Evolutionary conservation across 2,797 vertebrate species (phyloP).

Genomic region (Cryptoblepharus egeriae): DNA sequence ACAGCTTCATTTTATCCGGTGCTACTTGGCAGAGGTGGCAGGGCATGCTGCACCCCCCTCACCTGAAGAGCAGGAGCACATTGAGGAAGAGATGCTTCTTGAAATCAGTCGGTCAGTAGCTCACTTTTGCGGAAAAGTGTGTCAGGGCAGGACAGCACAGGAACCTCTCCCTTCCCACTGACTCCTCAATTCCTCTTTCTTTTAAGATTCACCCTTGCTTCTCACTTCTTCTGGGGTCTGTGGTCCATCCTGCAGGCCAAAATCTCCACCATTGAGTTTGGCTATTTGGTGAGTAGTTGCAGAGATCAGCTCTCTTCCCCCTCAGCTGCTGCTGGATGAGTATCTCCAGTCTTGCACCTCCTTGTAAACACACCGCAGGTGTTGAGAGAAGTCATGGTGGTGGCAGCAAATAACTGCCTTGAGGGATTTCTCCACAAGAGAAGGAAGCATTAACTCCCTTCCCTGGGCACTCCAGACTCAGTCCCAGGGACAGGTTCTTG

Average conservation of each 20-base stretch:
- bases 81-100: constrained; percentile 84
- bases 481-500: too few species aligned
- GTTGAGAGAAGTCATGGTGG: too few species aligned
- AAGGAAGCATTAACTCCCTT: too few species aligned
- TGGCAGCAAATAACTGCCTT: too few species aligned
- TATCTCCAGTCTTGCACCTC: background rate
- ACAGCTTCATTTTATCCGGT: constrained; percentile 88
- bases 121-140: too few species aligned
- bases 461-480: too few species aligned
- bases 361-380: too few species aligned
- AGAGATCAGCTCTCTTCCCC: accelerated
- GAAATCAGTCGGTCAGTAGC: constrained; percentile 86
- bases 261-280: constrained; percentile 94
- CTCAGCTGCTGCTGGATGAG: background rate
- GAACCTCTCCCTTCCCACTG: background rate
- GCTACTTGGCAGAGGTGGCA: constrained; percentile 83
- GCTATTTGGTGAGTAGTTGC: constrained; percentile 88
- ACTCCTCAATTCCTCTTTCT: background rate
- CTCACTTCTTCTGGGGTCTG: constrained; percentile 95
- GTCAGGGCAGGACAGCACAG: accelerated
- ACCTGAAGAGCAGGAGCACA: constrained; percentile 71
- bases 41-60: constrained; percentile 12
- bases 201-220: constrained; percentile 88
- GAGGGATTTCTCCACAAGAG: too few species aligned
- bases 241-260: constrained; percentile 96